These are phyloP conservation scores for Zoroaster sp. DNA, from an alignment of 53 echinoderm and acorn worm species.

Conservation along the genomic window DNA sequence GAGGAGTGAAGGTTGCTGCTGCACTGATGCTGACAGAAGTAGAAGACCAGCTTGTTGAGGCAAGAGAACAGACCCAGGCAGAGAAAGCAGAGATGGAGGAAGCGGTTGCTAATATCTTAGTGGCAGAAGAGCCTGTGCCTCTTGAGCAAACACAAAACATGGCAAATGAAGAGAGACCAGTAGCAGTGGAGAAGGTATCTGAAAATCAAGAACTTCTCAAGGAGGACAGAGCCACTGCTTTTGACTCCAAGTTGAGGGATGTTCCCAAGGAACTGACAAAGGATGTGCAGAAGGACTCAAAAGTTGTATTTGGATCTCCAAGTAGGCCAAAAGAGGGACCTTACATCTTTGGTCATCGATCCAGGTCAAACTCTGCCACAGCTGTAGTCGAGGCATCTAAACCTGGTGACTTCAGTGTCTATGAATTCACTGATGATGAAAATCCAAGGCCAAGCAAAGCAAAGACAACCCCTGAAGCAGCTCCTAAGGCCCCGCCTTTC, in stretches of 20 bases:
- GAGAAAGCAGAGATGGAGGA: slow-evolving; percentile 71
- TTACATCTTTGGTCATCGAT: slow-evolving; percentile 40
- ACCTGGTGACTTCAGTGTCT: slow-evolving; percentile 74
- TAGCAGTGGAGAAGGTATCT: slow-evolving; percentile 47
- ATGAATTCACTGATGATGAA: slow-evolving; percentile 86
- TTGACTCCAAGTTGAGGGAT: slow-evolving; percentile 15
- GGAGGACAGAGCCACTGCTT: slow-evolving; percentile 4
- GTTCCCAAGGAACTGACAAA: slow-evolving; percentile 35
- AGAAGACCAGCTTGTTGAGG: not conserved
- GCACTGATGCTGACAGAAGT: not conserved
- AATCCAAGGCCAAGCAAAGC: slow-evolving; percentile 51
- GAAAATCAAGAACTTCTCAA: slow-evolving; percentile 18
- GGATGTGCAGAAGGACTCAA: slow-evolving; percentile 44
- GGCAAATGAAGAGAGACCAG: slow-evolving; percentile 38
- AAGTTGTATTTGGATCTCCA: slow-evolving; percentile 37
- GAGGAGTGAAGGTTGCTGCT: slow-evolving; percentile 14
- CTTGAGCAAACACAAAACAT: slow-evolving; percentile 53
- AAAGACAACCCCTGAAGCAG: slow-evolving; percentile 45
- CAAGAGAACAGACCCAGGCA: slow-evolving; percentile 42
- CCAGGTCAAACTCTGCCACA: slow-evolving; percentile 62
- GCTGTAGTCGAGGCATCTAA: slow-evolving; percentile 37
- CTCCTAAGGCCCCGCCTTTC: slow-evolving; percentile 23
- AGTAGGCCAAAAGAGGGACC: slow-evolving; percentile 66
- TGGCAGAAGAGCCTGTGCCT: slow-evolving; percentile 66
- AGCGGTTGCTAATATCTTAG: slow-evolving; percentile 64